Evolutionary conservation across 2,888 invertebrate genomes (phyloP).

Genomic region (Byasa hedistus): DNA sequence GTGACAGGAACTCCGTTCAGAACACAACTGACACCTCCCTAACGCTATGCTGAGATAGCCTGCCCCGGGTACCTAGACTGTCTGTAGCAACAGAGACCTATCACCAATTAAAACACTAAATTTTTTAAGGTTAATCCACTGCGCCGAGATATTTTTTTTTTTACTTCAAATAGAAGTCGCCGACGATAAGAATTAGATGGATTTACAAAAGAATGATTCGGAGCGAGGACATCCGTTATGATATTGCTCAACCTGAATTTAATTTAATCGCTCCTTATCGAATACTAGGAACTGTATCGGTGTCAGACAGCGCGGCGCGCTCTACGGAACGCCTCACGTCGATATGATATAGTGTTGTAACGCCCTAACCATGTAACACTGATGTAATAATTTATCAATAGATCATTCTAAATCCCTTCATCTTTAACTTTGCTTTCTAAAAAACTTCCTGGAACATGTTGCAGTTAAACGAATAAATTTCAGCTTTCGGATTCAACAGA

Average conservation of each 20-base stretch:
- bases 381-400: not conserved
- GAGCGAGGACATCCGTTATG: slow-evolving; percentile 18
- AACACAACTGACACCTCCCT: too few relatives aligned
- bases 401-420: not conserved
- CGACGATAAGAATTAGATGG: not conserved
- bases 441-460: too few relatives aligned
- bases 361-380: slow-evolving; percentile 23
- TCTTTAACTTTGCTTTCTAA: too few relatives aligned
- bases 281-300: slow-evolving; percentile 15
- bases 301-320: slow-evolving; percentile 26
- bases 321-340: not conserved
- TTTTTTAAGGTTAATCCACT: too few relatives aligned
- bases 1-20: too few relatives aligned
- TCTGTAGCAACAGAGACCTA: too few relatives aligned
- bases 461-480: not conserved
- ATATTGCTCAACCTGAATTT: slow-evolving; percentile 10
- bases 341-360: slow-evolving; percentile 7
- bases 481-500: not conserved
- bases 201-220: not conserved
- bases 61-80: too few relatives aligned
- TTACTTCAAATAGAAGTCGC: not conserved
- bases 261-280: slow-evolving; percentile 11
- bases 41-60: too few relatives aligned
- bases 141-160: too few relatives aligned
- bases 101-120: too few relatives aligned